Percentiles rank a stretch among this genome's conserved stretches.
These are phyloP conservation scores for Pheosia gnoma DNA, from an alignment of 2,888 invertebrate genomes.

Conservation along the genomic window DNA sequence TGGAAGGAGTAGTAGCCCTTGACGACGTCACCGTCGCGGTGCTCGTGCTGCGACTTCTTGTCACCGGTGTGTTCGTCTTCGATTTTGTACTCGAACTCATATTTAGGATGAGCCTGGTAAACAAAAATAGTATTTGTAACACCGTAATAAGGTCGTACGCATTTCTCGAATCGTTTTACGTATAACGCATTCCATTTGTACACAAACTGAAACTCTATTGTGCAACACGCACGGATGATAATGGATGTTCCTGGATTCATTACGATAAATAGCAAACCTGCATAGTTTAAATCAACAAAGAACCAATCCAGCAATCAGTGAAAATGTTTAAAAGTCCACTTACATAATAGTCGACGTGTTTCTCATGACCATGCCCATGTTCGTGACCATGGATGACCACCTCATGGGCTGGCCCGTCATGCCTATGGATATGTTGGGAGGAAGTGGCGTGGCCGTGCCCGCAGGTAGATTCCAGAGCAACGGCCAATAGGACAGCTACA, in stretches of 20 bases:
- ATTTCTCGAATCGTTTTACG: too few relatives aligned
- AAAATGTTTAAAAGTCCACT: slow-evolving; percentile 4
- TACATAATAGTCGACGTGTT: slow-evolving; percentile 28
- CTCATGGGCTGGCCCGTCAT: slow-evolving; percentile 24
- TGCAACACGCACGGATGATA: too few relatives aligned
- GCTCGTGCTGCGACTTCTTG: slow-evolving; percentile 73
- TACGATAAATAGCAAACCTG: too few relatives aligned
- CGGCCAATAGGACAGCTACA: slow-evolving; percentile 9
- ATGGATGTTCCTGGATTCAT: too few relatives aligned
- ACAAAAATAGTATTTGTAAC: neutral
- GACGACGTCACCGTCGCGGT: slow-evolving; percentile 73
- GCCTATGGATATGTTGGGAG: slow-evolving; percentile 23
- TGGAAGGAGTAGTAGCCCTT: slow-evolving; percentile 63
- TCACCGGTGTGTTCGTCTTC: slow-evolving; percentile 51
- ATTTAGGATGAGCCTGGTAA: slow-evolving; percentile 50
- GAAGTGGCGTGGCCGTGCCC: slow-evolving; percentile 23
- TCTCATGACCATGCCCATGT: slow-evolving; percentile 11
- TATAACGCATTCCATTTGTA: too few relatives aligned
- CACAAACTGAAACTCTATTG: too few relatives aligned
- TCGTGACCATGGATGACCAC: slow-evolving; percentile 16
- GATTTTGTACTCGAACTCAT: slow-evolving; percentile 51
- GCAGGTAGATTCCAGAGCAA: slow-evolving; percentile 8
- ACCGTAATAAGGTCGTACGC: neutral
- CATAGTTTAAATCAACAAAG: too few relatives aligned
- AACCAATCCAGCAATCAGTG: too few relatives aligned